phyloP scores from a whole-genome alignment of 2,113 vertebrate species.

The Raphicerus campestris region DNA sequence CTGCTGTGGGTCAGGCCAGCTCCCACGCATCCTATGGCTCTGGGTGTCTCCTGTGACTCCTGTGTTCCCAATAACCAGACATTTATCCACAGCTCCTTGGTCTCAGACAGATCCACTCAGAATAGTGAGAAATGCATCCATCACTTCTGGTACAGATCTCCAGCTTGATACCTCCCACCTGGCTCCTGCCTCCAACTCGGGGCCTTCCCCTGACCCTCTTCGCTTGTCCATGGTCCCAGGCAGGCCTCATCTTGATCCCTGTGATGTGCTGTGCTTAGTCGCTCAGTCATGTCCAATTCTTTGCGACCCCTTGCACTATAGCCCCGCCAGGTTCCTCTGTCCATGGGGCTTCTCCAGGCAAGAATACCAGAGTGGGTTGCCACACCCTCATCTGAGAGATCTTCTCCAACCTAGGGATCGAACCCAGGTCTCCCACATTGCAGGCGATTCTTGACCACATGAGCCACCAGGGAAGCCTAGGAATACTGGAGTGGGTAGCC shows the following conservation, averaged over 20 bases:
- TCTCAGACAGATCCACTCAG: fast-evolving
- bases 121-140: background rate
- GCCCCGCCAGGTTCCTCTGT: background rate
- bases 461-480: background rate
- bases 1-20: background rate
- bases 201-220: too few relatives aligned
- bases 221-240: background rate
- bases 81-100: background rate
- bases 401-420: background rate
- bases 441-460: background rate
- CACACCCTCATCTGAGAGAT: background rate
- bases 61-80: background rate
- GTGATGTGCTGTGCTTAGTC: background rate
- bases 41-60: background rate
- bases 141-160: fast-evolving
- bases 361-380: background rate
- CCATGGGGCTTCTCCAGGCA: background rate
- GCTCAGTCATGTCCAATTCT: background rate
- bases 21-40: fast-evolving
- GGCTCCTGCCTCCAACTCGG: background rate
- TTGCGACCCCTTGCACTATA: background rate
- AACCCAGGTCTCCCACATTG: background rate
- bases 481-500: background rate
- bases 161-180: background rate
- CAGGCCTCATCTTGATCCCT: background rate